Evolutionary conservation across 2,888 invertebrate genomes (phyloP), one percentile per base, ranked within the genome.

Genomic region (Eucera pruinosa): DNA sequence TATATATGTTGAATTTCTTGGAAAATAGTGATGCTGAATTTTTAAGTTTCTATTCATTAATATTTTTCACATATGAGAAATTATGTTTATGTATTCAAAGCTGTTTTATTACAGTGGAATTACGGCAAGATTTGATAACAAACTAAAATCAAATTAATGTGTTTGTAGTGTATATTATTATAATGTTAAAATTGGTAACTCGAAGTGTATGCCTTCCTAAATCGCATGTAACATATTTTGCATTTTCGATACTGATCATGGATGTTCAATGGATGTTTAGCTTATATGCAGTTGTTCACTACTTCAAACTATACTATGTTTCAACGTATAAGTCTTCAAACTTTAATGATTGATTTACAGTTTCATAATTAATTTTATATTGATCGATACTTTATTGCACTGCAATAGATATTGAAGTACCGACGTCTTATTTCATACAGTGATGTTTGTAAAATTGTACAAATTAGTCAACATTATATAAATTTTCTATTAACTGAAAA

Each of bases 161-260:
- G 54, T 58, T 55, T 68, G 11, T 52, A 69, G 62, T 62, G 23
- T 67, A 67, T 73, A 68, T 69, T 76, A 70, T 43, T 66, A 52
- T 18, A 43, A 23, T 48, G 39, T 57, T 57, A 47, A 45, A 48
- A 69, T 52, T 76, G n/a, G 30, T 80, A 55, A 48, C 54, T 65
- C 72, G 55, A 80, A 81, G 64, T 81, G 50, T 85, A 84, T 78
- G 80, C 85, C 88, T 89, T 87, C 88, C 88, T 66, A 68, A 78
- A 78, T 76, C 75, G 70, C 83, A 75, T 85, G 78, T 83, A 71
- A 78, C 61, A 78, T 75, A 82, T 86, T 82, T 87, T 83, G 88
- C 88, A 89, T 89, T 89, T 86, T 76, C 81, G 73, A 80, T 86
- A 81, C 61, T 76, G 70, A 83, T 74, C 69, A 64, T 83, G 57